Evolutionary conservation across 2,113 vertebrate genomes (phyloP), one percentile per base, ranked within the genome.

Genomic region (Theristicus caerulescens): DNA sequence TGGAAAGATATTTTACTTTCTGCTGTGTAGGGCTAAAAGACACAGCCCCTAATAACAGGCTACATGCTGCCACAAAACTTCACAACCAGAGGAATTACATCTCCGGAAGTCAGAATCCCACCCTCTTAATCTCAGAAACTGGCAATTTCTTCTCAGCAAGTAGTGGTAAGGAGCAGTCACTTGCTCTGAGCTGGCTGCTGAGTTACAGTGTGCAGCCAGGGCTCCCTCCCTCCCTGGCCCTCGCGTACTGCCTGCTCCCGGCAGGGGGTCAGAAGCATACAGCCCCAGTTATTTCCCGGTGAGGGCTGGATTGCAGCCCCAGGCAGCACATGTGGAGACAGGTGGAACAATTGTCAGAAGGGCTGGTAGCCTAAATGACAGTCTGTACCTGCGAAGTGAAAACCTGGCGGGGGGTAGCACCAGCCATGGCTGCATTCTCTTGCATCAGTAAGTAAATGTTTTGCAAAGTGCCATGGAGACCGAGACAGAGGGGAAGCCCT

Each of bases 231-330:
- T 32, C 10, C 26, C 32, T 0, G 2, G 6, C 27, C 24, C 8
- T n/a, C 0, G 2, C 1, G 1, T 5, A 0, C 34, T 79, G n/a
- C 7, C 34, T 70, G 17, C 29, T n/a, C 9, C 24, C 52, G 65
- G 26, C 14, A 38, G 17, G 42, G 8, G 24, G 3, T 26, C 16
- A 55, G n/a, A 74, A 71, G 10, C 18, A 44, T 24, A 31, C 0
- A 3, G 44, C 6, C 40, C 26, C 15, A 6, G 5, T 29, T 65
- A 44, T 22, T 22, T 58, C 3, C 12, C 1, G 1, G 4, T 20
- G 34, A 59, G 14, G 9, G 15, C 11, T 46, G 62, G 27, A n/a
- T 2, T 64, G 46, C 34, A 86, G 72, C 5, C 16, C 16, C 59
- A 55, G 32, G 32, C 44, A 44, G 6, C 1, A 3, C 2, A 6